Percentiles rank a stretch among this genome's conserved stretches.
Evolutionary conservation across 2,797 vertebrate genomes (phyloP).

Genomic region (Poecilia wingei): DNA sequence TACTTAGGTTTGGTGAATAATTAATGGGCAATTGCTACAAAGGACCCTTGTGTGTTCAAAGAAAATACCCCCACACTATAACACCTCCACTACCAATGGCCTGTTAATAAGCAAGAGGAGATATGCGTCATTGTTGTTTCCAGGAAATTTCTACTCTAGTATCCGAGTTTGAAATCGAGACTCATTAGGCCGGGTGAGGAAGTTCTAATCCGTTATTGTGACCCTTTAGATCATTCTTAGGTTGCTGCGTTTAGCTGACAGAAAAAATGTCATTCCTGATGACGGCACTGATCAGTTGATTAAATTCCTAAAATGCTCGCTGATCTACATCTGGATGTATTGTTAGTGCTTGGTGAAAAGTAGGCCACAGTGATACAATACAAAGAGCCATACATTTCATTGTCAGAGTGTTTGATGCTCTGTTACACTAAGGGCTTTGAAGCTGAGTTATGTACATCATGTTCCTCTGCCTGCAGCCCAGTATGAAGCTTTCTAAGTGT

Average conservation of each 20-base stretch:
- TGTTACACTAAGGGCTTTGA: constrained; percentile 5
- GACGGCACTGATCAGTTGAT: no score
- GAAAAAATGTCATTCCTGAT: background rate
- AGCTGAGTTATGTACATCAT: constrained; percentile 15
- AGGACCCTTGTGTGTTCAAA: background rate
- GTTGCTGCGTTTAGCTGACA: background rate
- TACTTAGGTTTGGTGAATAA: background rate
- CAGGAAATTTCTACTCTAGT: background rate
- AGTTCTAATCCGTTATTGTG: background rate
- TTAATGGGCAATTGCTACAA: background rate
- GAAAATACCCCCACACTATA: background rate
- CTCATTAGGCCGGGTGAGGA: background rate
- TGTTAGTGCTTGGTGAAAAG: constrained; percentile 31
- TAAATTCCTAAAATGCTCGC: constrained; percentile 6
- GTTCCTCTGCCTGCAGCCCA: constrained; percentile 6
- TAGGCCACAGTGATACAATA: constrained; percentile 32
- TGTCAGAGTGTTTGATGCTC: constrained; percentile 19
- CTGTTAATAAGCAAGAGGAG: background rate
- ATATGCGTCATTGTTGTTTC: background rate
- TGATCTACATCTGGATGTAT: constrained; percentile 35
- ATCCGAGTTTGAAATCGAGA: background rate
- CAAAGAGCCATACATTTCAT: constrained; percentile 18
- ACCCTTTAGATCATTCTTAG: background rate
- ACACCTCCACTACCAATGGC: background rate
- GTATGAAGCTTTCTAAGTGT: constrained; percentile 8